Conservation (phyloP, 1,140 invertebrate species). For the Diabrotica virgifera region DNA sequence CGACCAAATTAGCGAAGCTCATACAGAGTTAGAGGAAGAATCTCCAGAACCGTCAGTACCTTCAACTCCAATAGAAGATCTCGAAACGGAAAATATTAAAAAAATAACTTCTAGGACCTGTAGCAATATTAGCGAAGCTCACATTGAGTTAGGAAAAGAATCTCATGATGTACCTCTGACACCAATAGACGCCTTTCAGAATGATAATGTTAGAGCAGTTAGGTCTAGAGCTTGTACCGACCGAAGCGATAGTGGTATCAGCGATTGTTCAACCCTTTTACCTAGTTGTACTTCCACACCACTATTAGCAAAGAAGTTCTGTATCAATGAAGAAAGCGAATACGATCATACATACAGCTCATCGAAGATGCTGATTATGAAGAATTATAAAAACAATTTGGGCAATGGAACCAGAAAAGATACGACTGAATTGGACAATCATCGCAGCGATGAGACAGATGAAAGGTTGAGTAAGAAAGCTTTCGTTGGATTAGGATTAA, state of each 20-base stretch:
- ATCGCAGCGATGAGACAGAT: neutral
- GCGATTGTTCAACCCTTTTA: conserved; percentile 53
- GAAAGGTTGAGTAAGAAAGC: neutral
- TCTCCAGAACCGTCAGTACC: neutral
- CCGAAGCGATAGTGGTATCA: conserved; percentile 60
- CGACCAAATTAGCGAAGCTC: neutral
- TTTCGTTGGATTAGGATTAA: conserved; percentile 22
- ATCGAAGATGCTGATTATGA: conserved; percentile 10
- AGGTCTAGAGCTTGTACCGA: conserved; percentile 48
- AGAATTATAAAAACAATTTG: conserved; percentile 1
- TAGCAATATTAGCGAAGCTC: too few species aligned
- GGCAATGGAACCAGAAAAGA: neutral
- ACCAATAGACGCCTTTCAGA: neutral
- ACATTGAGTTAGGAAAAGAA: neutral
- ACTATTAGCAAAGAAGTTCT: conserved; percentile 45
- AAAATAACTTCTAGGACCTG: too few species aligned
- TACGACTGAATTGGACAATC: neutral
- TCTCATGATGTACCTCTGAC: neutral
- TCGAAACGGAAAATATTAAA: neutral
- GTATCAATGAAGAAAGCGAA: conserved; percentile 48
- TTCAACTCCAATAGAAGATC: conserved; percentile 1
- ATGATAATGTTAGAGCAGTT: conserved; percentile 21
- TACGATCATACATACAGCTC: conserved; percentile 14
- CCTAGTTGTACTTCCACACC: conserved; percentile 38
- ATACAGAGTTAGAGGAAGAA: neutral